These are phyloP conservation scores for Sarcophaga variegata DNA, from an alignment of 2,888 invertebrate species.

Conservation along the genomic window DNA sequence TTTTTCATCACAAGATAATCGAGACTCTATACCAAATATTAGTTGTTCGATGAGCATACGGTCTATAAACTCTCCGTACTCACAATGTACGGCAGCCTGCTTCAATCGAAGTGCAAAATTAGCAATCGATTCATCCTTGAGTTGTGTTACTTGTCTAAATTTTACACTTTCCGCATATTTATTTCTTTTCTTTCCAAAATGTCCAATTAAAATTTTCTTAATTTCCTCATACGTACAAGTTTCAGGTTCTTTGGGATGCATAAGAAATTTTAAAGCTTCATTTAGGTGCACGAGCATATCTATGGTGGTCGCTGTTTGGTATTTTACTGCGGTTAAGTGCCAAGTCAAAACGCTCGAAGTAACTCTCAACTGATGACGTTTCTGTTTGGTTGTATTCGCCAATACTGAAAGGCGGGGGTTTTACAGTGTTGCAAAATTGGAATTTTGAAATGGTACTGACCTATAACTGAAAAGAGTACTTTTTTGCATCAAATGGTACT, in stretches of 20 bases:
- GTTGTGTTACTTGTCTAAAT: constrained; percentile 41
- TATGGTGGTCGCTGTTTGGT: neutral
- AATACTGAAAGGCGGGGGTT: constrained; percentile 13
- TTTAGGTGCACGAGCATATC: constrained; percentile 19
- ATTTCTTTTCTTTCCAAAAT: constrained; percentile 32
- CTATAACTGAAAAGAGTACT: too few relatives aligned
- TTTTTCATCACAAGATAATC: constrained; percentile 61
- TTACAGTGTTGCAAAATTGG: too few relatives aligned
- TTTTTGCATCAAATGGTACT: too few relatives aligned
- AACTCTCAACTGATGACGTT: constrained; percentile 20
- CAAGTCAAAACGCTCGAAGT: constrained; percentile 34
- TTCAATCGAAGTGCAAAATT: constrained; percentile 45
- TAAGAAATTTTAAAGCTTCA: constrained; percentile 28
- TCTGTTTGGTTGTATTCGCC: constrained; percentile 4
- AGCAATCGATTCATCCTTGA: constrained; percentile 41
- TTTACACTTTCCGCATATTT: constrained; percentile 44
- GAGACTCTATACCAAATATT: constrained; percentile 56
- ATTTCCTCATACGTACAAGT: constrained; percentile 27
- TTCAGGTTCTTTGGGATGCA: constrained; percentile 19
- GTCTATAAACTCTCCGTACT: constrained; percentile 48
- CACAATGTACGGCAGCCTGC: constrained; percentile 23
- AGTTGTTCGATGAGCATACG: constrained; percentile 67
- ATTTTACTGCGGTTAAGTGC: constrained; percentile 38
- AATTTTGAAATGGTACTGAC: too few relatives aligned
- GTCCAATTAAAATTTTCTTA: constrained; percentile 28